Evolutionary conservation across 30 jellyfish, hydroid and myxozoan species (phyloP).

Genomic region (Morbakka virulenta): DNA sequence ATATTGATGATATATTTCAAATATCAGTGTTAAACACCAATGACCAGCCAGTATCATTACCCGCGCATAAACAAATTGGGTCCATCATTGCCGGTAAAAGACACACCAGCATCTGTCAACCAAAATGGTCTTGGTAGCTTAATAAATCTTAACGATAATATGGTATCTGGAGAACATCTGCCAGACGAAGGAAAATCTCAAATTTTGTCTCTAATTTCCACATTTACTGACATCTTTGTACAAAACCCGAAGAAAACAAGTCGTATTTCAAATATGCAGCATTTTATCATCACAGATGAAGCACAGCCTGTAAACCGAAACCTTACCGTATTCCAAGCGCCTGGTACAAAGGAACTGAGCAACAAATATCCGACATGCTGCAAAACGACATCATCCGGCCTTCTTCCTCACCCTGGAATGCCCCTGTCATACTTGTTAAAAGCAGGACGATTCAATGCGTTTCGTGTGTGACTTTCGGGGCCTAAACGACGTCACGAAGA

Average conservation of each 20-base stretch:
- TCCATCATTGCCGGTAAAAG: background rate
- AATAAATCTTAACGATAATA: background rate
- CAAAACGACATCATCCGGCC: slow-evolving; percentile 40
- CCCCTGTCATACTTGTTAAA: slow-evolving; percentile 34
- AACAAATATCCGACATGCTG: slow-evolving; percentile 38
- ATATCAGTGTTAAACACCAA: slow-evolving; percentile 17
- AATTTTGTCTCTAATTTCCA: background rate
- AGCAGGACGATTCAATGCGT: slow-evolving; percentile 38
- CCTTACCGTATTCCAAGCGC: slow-evolving; percentile 28
- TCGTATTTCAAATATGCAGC: slow-evolving; percentile 6
- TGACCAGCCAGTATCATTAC: background rate
- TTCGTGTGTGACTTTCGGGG: slow-evolving; percentile 50
- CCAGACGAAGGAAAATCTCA: background rate
- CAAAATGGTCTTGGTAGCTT: background rate
- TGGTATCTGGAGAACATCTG: slow-evolving; percentile 1
- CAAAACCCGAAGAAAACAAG: slow-evolving; percentile 11
- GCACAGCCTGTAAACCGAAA: slow-evolving; percentile 40
- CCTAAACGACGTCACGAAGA: slow-evolving; percentile 29
- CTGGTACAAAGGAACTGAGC: slow-evolving; percentile 16
- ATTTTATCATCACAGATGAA: slow-evolving; percentile 39
- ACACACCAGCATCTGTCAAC: slow-evolving; percentile 11
- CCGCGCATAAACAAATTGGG: slow-evolving; percentile 16
- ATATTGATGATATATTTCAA: slow-evolving; percentile 31
- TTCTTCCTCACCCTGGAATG: slow-evolving; percentile 40
- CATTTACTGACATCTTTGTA: background rate